phyloP scores from a whole-genome alignment of 2,888 invertebrate genomes.

The Patella ulyssiponensis region DNA sequence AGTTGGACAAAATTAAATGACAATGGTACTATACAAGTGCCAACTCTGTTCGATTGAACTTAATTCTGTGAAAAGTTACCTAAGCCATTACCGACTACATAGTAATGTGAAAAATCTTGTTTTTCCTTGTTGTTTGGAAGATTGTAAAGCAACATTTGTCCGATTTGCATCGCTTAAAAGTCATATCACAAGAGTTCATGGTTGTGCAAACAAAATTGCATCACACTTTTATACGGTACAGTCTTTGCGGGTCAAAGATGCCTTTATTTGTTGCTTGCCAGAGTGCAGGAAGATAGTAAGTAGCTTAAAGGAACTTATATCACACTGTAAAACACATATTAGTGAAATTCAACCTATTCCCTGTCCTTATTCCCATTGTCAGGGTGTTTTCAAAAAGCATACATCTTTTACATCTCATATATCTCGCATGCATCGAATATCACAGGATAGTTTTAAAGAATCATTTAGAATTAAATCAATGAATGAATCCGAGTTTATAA shows the following conservation, averaged over 20 bases:
- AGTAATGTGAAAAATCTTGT: not conserved
- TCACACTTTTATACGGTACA: too few relatives aligned
- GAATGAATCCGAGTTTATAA: not conserved
- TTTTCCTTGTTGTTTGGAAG: not conserved
- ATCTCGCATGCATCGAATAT: not conserved
- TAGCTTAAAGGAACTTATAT: not conserved
- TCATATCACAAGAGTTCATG: not conserved
- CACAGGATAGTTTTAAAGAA: not conserved
- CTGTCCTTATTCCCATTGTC: not conserved
- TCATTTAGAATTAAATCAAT: not conserved
- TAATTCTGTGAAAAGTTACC: not conserved
- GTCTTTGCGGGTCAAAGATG: not conserved
- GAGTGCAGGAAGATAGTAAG: not conserved
- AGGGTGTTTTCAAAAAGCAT: not conserved
- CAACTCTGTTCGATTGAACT: not conserved
- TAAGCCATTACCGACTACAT: not conserved
- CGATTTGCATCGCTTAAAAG: not conserved
- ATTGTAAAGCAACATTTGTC: not conserved
- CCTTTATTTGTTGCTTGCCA: not conserved
- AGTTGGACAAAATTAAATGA: too few relatives aligned
- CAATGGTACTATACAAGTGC: not conserved
- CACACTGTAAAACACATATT: not conserved
- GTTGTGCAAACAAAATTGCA: not conserved
- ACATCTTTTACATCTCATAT: not conserved
- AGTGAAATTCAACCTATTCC: not conserved